Evolutionary conservation across 92 coral and sea anemone genomes (phyloP).

Genomic region (Porites divaricata): DNA sequence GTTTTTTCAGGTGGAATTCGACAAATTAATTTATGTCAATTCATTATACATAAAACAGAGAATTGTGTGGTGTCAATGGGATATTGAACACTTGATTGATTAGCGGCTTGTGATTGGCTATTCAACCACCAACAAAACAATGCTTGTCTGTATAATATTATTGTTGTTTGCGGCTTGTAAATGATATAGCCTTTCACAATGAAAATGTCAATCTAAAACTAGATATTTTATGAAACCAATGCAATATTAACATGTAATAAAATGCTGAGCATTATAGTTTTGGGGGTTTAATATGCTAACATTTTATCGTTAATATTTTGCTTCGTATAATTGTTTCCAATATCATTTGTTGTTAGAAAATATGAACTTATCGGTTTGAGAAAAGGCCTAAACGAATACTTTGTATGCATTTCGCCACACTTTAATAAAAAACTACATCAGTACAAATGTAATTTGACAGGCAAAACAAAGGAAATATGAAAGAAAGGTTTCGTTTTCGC

Average conservation of each 20-base stretch:
- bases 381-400: constrained; percentile 16
- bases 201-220: constrained; percentile 32
- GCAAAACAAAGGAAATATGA: not conserved
- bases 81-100: constrained; percentile 22
- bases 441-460: constrained; percentile 12
- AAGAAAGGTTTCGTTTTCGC: not conserved
- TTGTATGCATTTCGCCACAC: not conserved
- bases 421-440: constrained; percentile 5
- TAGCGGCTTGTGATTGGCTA: constrained; percentile 29
- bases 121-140: constrained; percentile 13
- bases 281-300: not conserved
- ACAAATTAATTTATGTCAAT: constrained; percentile 40
- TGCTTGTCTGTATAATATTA: constrained; percentile 2
- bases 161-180: constrained; percentile 31
- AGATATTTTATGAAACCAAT: not conserved
- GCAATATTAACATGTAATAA: constrained; percentile 3
- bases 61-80: constrained; percentile 30
- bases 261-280: not conserved
- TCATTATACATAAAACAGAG: constrained; percentile 3
- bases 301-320: not conserved
- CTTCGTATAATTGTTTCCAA: not conserved
- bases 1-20: constrained; percentile 3
- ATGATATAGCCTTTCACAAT: constrained; percentile 18
- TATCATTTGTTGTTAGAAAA: not conserved
- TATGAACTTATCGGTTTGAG: not conserved